Evolutionary conservation across 2,888 invertebrate genomes (phyloP).

Genomic region (Tetropium fuscum): DNA sequence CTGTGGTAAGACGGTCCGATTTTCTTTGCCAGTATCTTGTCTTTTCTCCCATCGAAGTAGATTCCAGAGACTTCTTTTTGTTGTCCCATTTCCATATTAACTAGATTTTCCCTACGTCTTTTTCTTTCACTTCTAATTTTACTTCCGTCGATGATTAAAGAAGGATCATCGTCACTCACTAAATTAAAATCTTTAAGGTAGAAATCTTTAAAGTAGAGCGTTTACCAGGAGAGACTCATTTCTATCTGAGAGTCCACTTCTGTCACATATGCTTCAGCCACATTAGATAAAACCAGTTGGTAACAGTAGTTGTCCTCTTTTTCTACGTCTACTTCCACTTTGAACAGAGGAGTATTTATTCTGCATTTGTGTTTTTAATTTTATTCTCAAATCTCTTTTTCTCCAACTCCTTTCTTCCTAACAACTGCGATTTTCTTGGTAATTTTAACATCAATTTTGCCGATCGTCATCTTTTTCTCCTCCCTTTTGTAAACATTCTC

Average conservation of each 20-base stretch:
- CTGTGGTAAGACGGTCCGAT: background rate
- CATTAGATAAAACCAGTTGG: no score
- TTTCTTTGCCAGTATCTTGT: background rate
- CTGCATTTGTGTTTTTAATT: conserved; percentile 1
- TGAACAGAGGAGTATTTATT: background rate
- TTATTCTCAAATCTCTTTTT: background rate
- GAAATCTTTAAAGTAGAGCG: background rate
- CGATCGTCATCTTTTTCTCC: background rate
- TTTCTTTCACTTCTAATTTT: background rate
- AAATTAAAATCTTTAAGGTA: background rate
- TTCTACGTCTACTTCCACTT: conserved; percentile 1
- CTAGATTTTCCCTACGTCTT: background rate
- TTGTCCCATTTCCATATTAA: background rate
- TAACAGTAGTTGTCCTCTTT: conserved; percentile 5
- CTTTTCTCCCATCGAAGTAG: background rate
- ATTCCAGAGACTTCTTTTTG: background rate
- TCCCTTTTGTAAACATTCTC: background rate
- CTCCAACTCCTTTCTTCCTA: background rate
- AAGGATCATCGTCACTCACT: background rate
- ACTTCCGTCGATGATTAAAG: background rate
- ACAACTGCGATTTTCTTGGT: conserved; percentile 7
- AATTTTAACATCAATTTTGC: conserved; percentile 6
- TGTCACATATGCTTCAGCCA: no score
- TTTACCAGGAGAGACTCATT: background rate
- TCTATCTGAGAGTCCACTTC: background rate